Evolutionary conservation across 2,113 vertebrate genomes (phyloP), one percentile per base, ranked within the genome.

Genomic region (Carassius auratus): DNA sequence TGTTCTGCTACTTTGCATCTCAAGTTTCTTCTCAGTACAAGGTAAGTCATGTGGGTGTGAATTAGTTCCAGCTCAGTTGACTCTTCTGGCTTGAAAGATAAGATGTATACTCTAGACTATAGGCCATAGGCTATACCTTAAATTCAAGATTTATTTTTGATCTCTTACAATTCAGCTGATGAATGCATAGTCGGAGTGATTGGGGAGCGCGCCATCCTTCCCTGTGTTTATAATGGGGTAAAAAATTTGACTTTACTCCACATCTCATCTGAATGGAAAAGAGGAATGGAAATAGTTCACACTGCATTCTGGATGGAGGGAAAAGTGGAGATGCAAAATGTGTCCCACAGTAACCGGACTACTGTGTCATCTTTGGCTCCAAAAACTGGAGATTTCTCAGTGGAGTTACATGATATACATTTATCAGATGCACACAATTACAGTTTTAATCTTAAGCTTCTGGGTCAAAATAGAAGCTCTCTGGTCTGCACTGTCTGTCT

Each of bases 211-310:
- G 86, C 90, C 4, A 23, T 30, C 0, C 87, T 94, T 80, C 90
- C 92, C 26, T 94, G 93, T 84, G 30, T 91, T 8, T 87, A 88
- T 71, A 73, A 87, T 4, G 88, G 23, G 12, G 17, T 3, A 8
- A 19, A 84, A 2, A n/a, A 75, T 13, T 4, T 69, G 3, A 17
- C 26, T 50, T 74, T 17, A 1, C 52, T 5, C 21, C 91, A 93
- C 5, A n/a, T 92, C 7, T 88, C 92, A 61, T 55, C 91, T 3
- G 90, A 91, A 87, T 94, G 94, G 94, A 89, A 85, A 85, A 89
- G 62, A 45, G 87, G 38, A 1, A 69, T 59, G 1, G 42, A 91
- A 15, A 85, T 90, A 76, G 78, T 93, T 38, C 82, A 93, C 42
- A 86, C 80, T 21, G 87, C 90, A 0, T 62, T 17, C 73, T 91